Evolutionary conservation across 2,888 invertebrate species (phyloP).

Genomic region (Ptychoptera contaminata): DNA sequence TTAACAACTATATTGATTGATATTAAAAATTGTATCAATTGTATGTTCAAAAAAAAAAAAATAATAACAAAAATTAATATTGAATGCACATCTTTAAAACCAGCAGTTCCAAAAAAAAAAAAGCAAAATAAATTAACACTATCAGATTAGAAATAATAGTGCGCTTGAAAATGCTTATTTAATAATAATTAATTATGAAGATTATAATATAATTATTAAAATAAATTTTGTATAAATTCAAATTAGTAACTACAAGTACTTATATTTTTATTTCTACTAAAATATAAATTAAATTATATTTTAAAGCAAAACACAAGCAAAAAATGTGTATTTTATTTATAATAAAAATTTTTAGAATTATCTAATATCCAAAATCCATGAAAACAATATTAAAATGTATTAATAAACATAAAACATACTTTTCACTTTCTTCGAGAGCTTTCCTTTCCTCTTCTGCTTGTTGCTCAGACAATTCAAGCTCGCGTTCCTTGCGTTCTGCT

Average conservation of each 20-base stretch:
- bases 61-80: no score
- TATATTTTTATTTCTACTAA: not conserved
- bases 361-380: no score
- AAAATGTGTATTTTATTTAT: not conserved
- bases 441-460: conserved; percentile 32
- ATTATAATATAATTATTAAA: no score
- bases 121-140: no score
- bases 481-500: conserved; percentile 47
- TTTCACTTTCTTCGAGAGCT: conserved; percentile 46
- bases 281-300: not conserved
- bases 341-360: no score
- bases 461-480: conserved; percentile 35
- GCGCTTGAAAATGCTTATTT: no score
- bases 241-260: no score
- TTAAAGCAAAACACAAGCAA: not conserved
- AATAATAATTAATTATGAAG: no score
- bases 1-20: conserved; percentile 11
- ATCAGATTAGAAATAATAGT: no score
- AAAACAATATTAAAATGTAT: not conserved
- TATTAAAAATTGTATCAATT: conserved; percentile 9
- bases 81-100: conserved; percentile 19
- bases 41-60: conserved; percentile 11
- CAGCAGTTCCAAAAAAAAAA: conserved; percentile 7
- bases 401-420: conserved; percentile 27
- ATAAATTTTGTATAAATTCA: no score